These are phyloP conservation scores for Parauchenoglanis punctatus DNA, from an alignment of 2,797 vertebrate species.

Conservation along the genomic window DNA sequence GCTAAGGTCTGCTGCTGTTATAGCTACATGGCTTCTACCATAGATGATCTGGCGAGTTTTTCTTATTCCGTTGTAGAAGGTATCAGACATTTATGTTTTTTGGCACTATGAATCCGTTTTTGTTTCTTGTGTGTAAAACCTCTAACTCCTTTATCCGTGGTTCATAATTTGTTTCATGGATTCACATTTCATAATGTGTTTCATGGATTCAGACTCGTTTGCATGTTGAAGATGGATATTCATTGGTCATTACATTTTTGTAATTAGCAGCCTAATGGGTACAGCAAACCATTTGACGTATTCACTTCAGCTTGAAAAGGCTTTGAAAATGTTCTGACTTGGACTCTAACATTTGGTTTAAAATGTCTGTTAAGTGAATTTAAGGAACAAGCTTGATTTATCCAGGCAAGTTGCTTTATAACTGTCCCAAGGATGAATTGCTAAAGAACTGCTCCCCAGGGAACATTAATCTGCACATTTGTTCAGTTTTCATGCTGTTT, in stretches of 20 bases:
- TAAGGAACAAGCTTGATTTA: background rate
- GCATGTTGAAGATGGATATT: background rate
- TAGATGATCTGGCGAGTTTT: background rate
- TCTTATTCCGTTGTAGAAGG: background rate
- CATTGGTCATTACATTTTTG: background rate
- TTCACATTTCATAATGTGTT: no score
- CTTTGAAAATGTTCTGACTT: background rate
- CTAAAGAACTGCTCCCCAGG: background rate
- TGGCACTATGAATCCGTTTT: no score
- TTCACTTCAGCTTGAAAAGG: background rate
- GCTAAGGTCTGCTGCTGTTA: background rate
- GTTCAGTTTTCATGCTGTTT: slow-evolving; percentile 12
- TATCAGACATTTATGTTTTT: background rate
- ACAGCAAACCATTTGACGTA: background rate
- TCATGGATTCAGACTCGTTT: no score
- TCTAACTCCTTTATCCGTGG: no score
- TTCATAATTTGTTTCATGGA: no score
- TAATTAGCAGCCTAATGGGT: background rate
- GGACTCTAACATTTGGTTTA: background rate
- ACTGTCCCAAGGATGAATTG: background rate
- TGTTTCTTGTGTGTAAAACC: background rate
- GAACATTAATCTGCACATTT: slow-evolving; percentile 4
- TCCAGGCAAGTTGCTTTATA: background rate
- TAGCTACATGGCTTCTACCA: background rate
- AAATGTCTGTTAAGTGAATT: background rate